phyloP scores from a whole-genome alignment of 2,888 invertebrate species.

The Pecten maximus region DNA sequence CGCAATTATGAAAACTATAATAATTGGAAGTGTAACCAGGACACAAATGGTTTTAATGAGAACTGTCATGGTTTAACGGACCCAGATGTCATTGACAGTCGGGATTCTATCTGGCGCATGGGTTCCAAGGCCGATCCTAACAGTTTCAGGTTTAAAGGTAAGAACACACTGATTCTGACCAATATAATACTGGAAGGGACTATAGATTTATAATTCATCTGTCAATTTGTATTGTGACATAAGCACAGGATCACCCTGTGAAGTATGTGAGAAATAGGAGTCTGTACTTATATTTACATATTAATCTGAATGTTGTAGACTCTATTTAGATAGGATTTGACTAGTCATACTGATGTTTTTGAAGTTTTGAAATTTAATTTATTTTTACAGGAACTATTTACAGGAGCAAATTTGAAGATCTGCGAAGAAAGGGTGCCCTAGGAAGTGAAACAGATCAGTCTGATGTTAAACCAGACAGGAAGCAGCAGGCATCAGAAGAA shows the following conservation, averaged over 20 bases:
- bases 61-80: slow-evolving; percentile 62
- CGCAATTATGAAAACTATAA: slow-evolving; percentile 35
- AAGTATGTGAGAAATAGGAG: too few species aligned
- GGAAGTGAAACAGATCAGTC: background rate
- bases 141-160: background rate
- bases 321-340: too few species aligned
- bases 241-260: too few species aligned
- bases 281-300: too few species aligned
- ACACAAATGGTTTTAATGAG: slow-evolving; percentile 63
- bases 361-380: background rate
- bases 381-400: background rate
- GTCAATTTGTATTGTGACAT: too few species aligned
- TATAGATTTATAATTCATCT: too few species aligned
- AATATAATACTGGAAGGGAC: too few species aligned
- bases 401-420: background rate
- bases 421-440: background rate
- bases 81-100: slow-evolving; percentile 60
- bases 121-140: background rate
- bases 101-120: slow-evolving; percentile 66
- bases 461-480: background rate
- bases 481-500: background rate
- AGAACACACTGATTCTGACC: too few species aligned
- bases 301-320: too few species aligned
- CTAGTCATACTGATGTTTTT: too few species aligned
- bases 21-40: slow-evolving; percentile 29